Percentiles rank a stretch among this genome's conserved stretches.
Evolutionary conservation across 37 sponge, comb jelly and placozoan species (phyloP).

Genomic region (Diacarnus erythraeanus): DNA sequence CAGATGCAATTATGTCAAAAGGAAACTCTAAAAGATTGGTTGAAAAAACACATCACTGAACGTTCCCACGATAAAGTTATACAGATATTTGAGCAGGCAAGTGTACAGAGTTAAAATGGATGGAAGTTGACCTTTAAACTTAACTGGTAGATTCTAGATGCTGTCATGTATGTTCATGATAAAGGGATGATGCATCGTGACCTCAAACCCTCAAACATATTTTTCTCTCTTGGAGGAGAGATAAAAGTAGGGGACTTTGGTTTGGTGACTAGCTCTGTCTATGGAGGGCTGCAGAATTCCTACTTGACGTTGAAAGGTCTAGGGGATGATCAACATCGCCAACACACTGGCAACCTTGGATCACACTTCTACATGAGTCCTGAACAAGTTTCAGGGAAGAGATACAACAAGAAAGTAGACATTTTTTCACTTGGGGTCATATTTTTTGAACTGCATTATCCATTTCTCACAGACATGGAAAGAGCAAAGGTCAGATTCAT

Average conservation of each 20-base stretch:
- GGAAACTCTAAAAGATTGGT: constrained; percentile 87
- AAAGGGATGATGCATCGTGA: constrained; percentile 91
- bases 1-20: constrained; percentile 94
- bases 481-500: constrained; percentile 36
- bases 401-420: constrained; percentile 74
- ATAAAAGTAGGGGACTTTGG: constrained; percentile 96
- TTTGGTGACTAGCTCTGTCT: constrained; percentile 68
- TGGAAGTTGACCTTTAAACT: no score
- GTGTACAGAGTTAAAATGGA: no score
- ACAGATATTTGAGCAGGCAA: constrained; percentile 72
- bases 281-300: constrained; percentile 27
- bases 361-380: constrained; percentile 88
- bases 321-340: constrained; percentile 1
- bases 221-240: constrained; percentile 81
- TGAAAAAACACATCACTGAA: constrained; percentile 26
- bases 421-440: constrained; percentile 87
- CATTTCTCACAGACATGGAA: constrained; percentile 45
- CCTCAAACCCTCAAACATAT: constrained; percentile 93
- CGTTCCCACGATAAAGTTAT: constrained; percentile 27
- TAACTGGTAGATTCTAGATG: constrained; percentile 70
- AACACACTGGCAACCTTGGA: constrained; percentile 74
- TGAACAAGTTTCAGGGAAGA: constrained; percentile 54
- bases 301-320: constrained; percentile 3
- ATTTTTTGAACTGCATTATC: constrained; percentile 81
- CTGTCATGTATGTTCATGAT: constrained; percentile 86